Evolutionary conservation across 2,888 invertebrate genomes (phyloP).

Genomic region (Agonopterix subpropinquella): DNA sequence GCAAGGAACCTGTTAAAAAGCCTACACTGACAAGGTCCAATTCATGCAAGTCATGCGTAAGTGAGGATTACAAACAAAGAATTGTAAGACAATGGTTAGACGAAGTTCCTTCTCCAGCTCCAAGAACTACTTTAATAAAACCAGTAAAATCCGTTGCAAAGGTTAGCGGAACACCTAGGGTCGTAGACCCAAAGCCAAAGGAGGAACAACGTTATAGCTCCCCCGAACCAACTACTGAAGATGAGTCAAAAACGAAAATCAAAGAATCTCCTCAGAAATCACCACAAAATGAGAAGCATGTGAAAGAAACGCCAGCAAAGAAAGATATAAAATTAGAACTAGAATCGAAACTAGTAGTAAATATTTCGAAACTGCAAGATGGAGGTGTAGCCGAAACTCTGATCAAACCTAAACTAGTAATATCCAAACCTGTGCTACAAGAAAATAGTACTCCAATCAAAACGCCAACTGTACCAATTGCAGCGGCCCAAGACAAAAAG

Average conservation of each 20-base stretch:
- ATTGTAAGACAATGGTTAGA: conserved; percentile 88
- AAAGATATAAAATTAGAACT: conserved; percentile 10
- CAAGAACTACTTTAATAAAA: conserved; percentile 20
- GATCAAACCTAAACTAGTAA: conserved; percentile 14
- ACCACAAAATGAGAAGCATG: conserved; percentile 1
- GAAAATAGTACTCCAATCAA: conserved; percentile 19
- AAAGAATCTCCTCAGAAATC: conserved; percentile 15
- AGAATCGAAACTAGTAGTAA: not conserved
- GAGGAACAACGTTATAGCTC: conserved; percentile 24
- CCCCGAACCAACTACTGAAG: conserved; percentile 16
- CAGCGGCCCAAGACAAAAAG: conserved; percentile 23
- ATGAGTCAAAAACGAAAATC: conserved; percentile 11
- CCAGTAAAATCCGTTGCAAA: conserved; percentile 57
- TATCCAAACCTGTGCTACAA: conserved; percentile 16
- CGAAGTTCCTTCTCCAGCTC: conserved; percentile 74
- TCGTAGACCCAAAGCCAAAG: conserved; percentile 40
- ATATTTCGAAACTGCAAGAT: conserved; percentile 7
- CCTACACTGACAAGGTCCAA: conserved; percentile 55
- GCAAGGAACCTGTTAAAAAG: conserved; percentile 39
- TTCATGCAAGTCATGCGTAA: conserved; percentile 74
- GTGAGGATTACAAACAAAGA: conserved; percentile 81
- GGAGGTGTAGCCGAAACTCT: conserved; percentile 8
- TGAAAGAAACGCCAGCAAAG: conserved; percentile 10
- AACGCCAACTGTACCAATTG: not conserved
- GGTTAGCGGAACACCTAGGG: conserved; percentile 57